phyloP scores from a whole-genome alignment of 1,140 invertebrate species.

The Drosophila subobscura region DNA sequence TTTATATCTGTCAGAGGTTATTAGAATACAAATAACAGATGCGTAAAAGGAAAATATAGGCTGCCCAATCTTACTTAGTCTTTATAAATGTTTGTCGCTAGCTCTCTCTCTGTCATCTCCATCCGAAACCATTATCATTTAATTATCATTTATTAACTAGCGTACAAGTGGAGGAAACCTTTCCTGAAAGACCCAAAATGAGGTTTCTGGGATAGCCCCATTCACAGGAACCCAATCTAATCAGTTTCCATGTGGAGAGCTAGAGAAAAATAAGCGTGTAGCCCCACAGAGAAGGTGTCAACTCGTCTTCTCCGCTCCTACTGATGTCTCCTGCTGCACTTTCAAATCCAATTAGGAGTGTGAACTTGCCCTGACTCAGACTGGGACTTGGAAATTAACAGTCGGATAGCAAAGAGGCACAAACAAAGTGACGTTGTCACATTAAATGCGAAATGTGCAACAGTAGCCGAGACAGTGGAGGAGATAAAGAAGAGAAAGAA shows the following conservation, averaged over 20 bases:
- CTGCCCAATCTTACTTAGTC: background rate
- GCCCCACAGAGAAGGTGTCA: slow-evolving; percentile 45
- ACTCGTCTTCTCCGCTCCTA: slow-evolving; percentile 9
- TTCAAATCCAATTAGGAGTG: slow-evolving; percentile 81
- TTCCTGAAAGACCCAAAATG: slow-evolving; percentile 16
- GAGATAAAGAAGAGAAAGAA: slow-evolving; percentile 37
- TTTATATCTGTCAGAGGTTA: background rate
- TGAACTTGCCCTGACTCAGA: slow-evolving; percentile 61
- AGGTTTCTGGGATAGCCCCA: slow-evolving; percentile 50
- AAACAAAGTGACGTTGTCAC: slow-evolving; percentile 73
- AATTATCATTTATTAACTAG: slow-evolving; percentile 46
- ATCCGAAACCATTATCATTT: slow-evolving; percentile 55
- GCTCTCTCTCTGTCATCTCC: slow-evolving; percentile 4
- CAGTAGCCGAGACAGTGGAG: slow-evolving; percentile 52
- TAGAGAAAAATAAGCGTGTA: slow-evolving; percentile 1
- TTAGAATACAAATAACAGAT: background rate
- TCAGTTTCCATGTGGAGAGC: slow-evolving; percentile 60
- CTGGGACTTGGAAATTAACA: slow-evolving; percentile 63
- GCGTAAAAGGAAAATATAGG: too few relatives aligned
- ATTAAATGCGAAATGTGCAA: slow-evolving; percentile 77
- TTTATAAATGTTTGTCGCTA: background rate
- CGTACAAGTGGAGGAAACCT: slow-evolving; percentile 17
- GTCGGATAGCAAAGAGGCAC: slow-evolving; percentile 57
- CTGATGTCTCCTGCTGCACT: slow-evolving; percentile 48
- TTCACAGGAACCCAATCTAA: slow-evolving; percentile 60